A percentile compares a stretch with the other conserved stretches of the same genome.
These are phyloP conservation scores for Cheilosia vulpina DNA, from an alignment of 2,888 invertebrate genomes.

Conservation along the genomic window DNA sequence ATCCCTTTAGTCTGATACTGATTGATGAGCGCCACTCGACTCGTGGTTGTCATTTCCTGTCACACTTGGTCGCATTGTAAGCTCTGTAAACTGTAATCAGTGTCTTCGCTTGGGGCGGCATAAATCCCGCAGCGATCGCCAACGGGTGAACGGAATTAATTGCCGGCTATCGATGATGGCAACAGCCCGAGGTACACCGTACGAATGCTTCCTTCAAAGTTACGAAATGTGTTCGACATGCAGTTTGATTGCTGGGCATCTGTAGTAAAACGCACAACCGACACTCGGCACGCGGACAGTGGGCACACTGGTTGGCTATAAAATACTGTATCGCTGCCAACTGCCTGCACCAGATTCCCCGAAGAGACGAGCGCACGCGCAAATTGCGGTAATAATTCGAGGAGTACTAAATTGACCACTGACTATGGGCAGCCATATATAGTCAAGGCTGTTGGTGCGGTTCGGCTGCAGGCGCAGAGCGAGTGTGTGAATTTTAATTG, in stretches of 20 bases:
- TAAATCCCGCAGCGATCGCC: conserved; percentile 6
- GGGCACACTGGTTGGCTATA: conserved; percentile 12
- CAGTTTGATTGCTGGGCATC: conserved; percentile 14
- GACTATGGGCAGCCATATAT: neutral
- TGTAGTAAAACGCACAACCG: neutral
- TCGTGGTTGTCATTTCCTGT: conserved; percentile 50
- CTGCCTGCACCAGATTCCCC: conserved; percentile 36
- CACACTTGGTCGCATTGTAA: conserved; percentile 43
- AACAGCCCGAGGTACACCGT: neutral
- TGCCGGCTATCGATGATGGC: conserved; percentile 38
- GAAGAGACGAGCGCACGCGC: conserved; percentile 44
- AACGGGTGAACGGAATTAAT: conserved; percentile 52
- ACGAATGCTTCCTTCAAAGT: conserved; percentile 20
- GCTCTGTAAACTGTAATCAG: conserved; percentile 13
- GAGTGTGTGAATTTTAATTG: conserved; percentile 63
- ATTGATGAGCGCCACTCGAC: conserved; percentile 21
- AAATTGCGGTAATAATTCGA: conserved; percentile 58
- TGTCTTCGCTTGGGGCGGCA: conserved; percentile 20
- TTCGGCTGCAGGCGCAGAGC: neutral
- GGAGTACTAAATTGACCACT: conserved; percentile 46
- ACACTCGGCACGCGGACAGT: neutral
- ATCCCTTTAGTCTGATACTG: conserved; percentile 2
- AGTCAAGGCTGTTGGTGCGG: neutral
- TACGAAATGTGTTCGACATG: conserved; percentile 31
- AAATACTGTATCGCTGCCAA: conserved; percentile 35